These are phyloP conservation scores for Rhinichthys osculus DNA, from an alignment of 2,797 vertebrate species.

Conservation along the genomic window DNA sequence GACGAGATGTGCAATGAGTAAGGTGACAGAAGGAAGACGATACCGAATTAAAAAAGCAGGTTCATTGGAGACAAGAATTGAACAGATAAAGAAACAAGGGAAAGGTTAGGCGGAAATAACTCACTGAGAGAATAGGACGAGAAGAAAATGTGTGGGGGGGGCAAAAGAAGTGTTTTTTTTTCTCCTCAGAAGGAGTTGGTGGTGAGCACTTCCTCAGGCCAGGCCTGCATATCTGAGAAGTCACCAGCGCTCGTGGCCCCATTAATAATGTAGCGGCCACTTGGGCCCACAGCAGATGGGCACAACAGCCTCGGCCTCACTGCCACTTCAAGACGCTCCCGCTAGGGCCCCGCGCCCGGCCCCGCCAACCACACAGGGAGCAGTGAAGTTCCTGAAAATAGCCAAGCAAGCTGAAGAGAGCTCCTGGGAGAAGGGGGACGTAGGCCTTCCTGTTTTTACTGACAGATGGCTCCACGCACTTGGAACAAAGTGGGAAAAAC, in stretches of 20 bases:
- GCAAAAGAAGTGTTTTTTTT: constrained; percentile 54
- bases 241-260: constrained; percentile 83
- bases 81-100: constrained; percentile 24
- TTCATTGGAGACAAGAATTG: constrained; percentile 20
- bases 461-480: constrained; percentile 87
- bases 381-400: constrained; percentile 88
- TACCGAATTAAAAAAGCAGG: constrained; percentile 54
- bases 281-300: constrained; percentile 92
- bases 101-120: constrained; percentile 52
- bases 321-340: constrained; percentile 81
- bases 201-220: constrained; percentile 91
- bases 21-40: constrained; percentile 44
- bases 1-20: constrained; percentile 20
- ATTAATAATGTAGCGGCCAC: constrained; percentile 97
- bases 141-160: constrained; percentile 8
- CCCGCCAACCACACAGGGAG: constrained; percentile 76
- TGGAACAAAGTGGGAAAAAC: constrained; percentile 85
- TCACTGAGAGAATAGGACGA: background rate
- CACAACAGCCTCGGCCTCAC: constrained; percentile 81
- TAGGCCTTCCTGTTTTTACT: constrained; percentile 88
- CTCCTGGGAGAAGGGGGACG: constrained; percentile 86
- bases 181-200: constrained; percentile 78
- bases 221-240: constrained; percentile 95
- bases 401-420: constrained; percentile 72
- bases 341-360: constrained; percentile 76